Conservation (phyloP, 2,888 invertebrate genomes). For the Trissolcus japonicus region DNA sequence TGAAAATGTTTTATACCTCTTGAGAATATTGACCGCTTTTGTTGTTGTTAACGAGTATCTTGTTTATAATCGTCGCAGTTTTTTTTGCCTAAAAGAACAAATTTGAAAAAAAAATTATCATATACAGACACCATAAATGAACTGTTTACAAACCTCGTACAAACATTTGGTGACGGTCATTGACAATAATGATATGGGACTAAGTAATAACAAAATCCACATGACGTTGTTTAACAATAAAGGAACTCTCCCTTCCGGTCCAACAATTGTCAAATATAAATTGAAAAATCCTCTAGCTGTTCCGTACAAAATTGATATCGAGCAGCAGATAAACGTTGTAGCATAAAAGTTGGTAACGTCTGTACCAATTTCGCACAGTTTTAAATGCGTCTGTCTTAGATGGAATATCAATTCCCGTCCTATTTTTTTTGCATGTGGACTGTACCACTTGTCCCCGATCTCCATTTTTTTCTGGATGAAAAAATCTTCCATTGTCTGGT, state of each 20-base stretch:
- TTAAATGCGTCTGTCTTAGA: constrained; percentile 27
- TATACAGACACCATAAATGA: background rate
- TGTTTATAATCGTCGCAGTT: constrained; percentile 1
- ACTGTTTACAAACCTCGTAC: constrained; percentile 21
- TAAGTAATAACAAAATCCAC: constrained; percentile 9
- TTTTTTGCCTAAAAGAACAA: background rate
- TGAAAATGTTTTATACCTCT: background rate
- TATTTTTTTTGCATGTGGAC: background rate
- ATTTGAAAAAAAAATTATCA: background rate
- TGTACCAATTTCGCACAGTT: constrained; percentile 12
- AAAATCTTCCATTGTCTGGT: background rate
- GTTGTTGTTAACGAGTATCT: constrained; percentile 6
- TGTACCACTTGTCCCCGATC: no score
- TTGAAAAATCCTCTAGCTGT: constrained; percentile 2
- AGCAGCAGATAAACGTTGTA: constrained; percentile 3
- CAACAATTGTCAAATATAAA: background rate
- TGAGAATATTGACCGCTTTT: background rate
- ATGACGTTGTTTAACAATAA: background rate
- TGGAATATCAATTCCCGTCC: background rate
- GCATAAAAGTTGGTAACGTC: constrained; percentile 26
- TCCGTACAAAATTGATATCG: constrained; percentile 10
- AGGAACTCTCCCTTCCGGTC: background rate
- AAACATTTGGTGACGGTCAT: constrained; percentile 24
- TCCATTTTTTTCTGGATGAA: background rate
- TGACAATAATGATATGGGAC: constrained; percentile 13